phyloP scores from a whole-genome alignment of 2,113 vertebrate species.

The Lepisosteus oculatus region DNA sequence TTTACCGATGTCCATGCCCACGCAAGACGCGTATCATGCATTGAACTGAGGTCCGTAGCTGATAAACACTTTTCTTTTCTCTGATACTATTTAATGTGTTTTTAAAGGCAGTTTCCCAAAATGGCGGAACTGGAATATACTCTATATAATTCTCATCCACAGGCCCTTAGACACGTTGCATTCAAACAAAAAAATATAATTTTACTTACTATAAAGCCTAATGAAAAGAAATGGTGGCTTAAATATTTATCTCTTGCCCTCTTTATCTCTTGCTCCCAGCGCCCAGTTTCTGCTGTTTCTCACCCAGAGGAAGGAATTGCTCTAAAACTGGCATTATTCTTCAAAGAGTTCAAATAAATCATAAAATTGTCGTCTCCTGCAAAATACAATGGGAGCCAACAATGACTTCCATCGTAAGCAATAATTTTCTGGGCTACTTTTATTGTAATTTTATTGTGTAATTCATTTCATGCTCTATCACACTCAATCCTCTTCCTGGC shows the following conservation, averaged over 20 bases:
- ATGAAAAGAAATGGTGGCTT: slow-evolving; percentile 20
- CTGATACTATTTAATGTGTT: slow-evolving; percentile 43
- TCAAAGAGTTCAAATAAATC: slow-evolving; percentile 34
- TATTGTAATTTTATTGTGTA: slow-evolving; percentile 23
- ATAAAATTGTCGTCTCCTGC: slow-evolving; percentile 25
- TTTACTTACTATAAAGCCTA: slow-evolving; percentile 26
- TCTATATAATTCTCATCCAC: slow-evolving; percentile 46
- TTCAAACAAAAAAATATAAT: slow-evolving; percentile 37
- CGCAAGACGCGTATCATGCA: slow-evolving; percentile 24
- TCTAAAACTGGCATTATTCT: slow-evolving; percentile 35
- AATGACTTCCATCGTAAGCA: slow-evolving; percentile 16
- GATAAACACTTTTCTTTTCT: slow-evolving; percentile 41
- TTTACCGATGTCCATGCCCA: slow-evolving; percentile 6
- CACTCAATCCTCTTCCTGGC: slow-evolving; percentile 42
- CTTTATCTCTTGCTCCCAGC: slow-evolving; percentile 12
- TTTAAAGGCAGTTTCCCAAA: slow-evolving; percentile 53
- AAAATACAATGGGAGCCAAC: slow-evolving; percentile 16
- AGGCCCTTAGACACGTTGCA: slow-evolving; percentile 42
- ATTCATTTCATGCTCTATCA: slow-evolving; percentile 32
- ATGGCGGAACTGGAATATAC: slow-evolving; percentile 55
- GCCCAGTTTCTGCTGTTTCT: slow-evolving; percentile 38
- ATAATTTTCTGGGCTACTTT: slow-evolving; percentile 22
- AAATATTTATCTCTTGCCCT: slow-evolving; percentile 32
- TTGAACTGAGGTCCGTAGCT: slow-evolving; percentile 6
- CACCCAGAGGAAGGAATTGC: slow-evolving; percentile 30